Percentiles rank a stretch among this genome's conserved stretches.
Conservation (phyloP, 2,797 vertebrate species). For the Myotis vivesi region DNA sequence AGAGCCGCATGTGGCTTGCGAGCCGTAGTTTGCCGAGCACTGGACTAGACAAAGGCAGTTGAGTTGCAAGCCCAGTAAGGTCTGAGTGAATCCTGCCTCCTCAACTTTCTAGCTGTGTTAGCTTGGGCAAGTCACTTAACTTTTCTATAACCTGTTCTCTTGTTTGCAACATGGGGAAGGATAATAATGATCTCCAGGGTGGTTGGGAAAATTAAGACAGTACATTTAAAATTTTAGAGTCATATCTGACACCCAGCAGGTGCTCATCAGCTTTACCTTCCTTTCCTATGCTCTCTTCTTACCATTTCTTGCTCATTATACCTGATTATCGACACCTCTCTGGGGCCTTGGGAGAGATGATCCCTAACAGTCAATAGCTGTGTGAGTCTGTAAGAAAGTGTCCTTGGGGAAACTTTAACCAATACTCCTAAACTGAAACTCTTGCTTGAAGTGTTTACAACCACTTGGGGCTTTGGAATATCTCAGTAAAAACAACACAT, state of each 20-base stretch:
- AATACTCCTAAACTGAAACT: background rate
- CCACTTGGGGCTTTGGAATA: background rate
- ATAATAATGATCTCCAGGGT: background rate
- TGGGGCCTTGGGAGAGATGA: background rate
- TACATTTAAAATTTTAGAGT: background rate
- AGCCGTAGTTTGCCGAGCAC: no score
- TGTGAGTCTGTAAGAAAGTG: background rate
- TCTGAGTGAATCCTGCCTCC: background rate
- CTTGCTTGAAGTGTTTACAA: background rate
- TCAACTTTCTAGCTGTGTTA: background rate
- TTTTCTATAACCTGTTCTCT: background rate
- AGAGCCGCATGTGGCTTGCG: no score
- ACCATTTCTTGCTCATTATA: background rate
- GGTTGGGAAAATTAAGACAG: background rate
- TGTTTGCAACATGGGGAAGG: background rate
- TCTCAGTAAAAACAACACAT: background rate
- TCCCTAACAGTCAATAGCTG: background rate
- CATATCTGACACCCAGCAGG: background rate
- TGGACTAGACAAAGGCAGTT: no score
- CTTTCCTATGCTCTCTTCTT: background rate
- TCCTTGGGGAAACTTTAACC: background rate
- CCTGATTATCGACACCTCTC: background rate
- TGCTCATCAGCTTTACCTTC: background rate
- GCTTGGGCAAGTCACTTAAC: background rate
- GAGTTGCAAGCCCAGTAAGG: no score